These are phyloP conservation scores for Drosophila atripex DNA, from an alignment of 2,888 invertebrate species.

Conservation along the genomic window DNA sequence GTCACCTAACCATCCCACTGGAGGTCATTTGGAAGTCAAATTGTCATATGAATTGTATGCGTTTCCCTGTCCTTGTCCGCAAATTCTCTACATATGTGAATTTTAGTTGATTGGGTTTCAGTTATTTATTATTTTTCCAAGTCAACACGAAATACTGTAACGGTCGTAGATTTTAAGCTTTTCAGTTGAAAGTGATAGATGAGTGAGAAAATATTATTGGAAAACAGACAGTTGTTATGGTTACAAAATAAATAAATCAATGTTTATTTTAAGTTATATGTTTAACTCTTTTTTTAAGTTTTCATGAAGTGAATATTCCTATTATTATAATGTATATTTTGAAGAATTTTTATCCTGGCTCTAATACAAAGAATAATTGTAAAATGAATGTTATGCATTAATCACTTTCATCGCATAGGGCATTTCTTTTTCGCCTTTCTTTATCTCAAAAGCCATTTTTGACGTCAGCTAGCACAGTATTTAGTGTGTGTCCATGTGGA, in stretches of 20 bases:
- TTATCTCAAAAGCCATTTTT: constrained; percentile 3
- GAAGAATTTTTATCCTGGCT: too few species aligned
- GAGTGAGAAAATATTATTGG: neutral
- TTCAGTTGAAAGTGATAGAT: neutral
- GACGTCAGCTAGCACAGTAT: constrained; percentile 30
- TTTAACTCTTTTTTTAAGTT: neutral
- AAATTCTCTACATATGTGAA: constrained; percentile 8
- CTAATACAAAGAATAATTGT: too few species aligned
- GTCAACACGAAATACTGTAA: neutral
- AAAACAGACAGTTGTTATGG: neutral
- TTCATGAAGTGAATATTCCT: too few species aligned
- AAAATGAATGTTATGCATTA: neutral
- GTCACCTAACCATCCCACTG: constrained; percentile 24
- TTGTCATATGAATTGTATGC: constrained; percentile 36
- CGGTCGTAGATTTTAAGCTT: neutral
- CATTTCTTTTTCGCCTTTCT: constrained; percentile 13
- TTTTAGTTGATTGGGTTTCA: constrained; percentile 7
- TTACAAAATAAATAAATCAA: neutral
- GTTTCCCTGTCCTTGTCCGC: constrained; percentile 53
- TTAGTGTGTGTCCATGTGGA: constrained; percentile 9
- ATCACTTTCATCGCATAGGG: constrained; percentile 3
- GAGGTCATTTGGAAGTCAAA: constrained; percentile 78
- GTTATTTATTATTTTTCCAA: neutral
- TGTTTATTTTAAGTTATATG: too few species aligned
- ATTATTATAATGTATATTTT: too few species aligned